Conservation (phyloP, 2,888 invertebrate genomes). For the Diarsia mendica region DNA sequence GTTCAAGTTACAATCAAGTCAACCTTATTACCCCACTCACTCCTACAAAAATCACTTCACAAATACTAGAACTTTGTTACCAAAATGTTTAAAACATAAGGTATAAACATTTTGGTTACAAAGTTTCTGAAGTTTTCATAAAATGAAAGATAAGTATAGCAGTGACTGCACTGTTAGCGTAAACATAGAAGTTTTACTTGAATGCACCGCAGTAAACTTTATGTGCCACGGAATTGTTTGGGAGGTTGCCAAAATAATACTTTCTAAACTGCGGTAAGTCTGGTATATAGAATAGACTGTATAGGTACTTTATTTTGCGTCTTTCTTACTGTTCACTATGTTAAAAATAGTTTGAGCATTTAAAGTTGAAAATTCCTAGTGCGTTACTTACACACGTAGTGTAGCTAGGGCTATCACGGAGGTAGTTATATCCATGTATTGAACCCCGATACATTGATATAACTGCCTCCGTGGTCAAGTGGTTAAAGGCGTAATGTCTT, state of each 20-base stretch:
- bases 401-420: too few species aligned
- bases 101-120: not conserved
- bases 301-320: not conserved
- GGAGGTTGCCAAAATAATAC: conserved; percentile 44
- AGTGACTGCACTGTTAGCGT: not conserved
- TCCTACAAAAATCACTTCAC: not conserved
- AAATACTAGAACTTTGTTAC: too few species aligned
- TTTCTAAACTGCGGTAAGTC: conserved; percentile 19
- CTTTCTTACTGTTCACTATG: not conserved
- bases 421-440: too few species aligned
- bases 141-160: conserved; percentile 9
- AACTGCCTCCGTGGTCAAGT: too few species aligned
- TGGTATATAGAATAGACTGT: not conserved
- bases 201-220: conserved; percentile 38
- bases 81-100: too few species aligned
- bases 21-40: not conserved
- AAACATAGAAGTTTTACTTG: conserved; percentile 17
- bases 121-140: not conserved
- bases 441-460: too few species aligned
- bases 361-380: not conserved
- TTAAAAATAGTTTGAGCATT: too few species aligned
- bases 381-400: not conserved
- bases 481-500: too few species aligned
- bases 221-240: conserved; percentile 22
- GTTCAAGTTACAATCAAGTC: not conserved